Evolutionary conservation across 2,797 vertebrate genomes (phyloP), one percentile per base, ranked within the genome.

Genomic region (Malurus splendens): DNA sequence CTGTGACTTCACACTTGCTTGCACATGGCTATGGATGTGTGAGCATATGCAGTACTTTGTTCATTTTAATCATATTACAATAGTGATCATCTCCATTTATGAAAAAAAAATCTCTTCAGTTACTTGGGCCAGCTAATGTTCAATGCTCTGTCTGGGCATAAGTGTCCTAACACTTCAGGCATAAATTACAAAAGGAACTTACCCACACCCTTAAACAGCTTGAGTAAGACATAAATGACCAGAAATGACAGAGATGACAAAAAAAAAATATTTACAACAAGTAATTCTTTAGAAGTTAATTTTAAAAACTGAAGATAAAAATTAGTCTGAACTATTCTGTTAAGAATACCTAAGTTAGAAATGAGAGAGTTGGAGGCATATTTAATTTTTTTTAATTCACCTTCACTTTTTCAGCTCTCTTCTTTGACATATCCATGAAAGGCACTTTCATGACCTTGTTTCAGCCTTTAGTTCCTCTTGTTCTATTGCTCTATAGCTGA

Each of bases 141-240:
- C 64, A 51, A 4, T 50, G 36, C 32, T 78, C 5, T 36, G 38
- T 50, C 54, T 54, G 36, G 30, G 18, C 30, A 75, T 10, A 77
- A 70, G 7, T 15, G 16, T 30, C 36, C 17, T 67, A 62, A 76
- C 14, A 61, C 32, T 56, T 78, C 18, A 72, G 19, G 12, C 2
- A 18, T 0, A 0, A 57, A 32, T 47, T 52, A 2, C 22, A 66
- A 71, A 71, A 44, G 18, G 1, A 1, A 1, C 27, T 82, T 54
- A 47, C 24, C 12, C 14, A 3, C 30, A 51, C 5, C 6, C 11
- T 81, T 17, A 45, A 45, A n/a, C 3, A 77, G 3, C 7, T 88
- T 61, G 14, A 86, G 38, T 22, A 41, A 79, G 59, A 61, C 8
- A 72, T 36, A 36, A 36, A 36, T 36, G 36, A 36, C 36, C 36